These are phyloP conservation scores for Heliconius hewitsoni DNA, from an alignment of 1,140 invertebrate genomes.

Conservation along the genomic window DNA sequence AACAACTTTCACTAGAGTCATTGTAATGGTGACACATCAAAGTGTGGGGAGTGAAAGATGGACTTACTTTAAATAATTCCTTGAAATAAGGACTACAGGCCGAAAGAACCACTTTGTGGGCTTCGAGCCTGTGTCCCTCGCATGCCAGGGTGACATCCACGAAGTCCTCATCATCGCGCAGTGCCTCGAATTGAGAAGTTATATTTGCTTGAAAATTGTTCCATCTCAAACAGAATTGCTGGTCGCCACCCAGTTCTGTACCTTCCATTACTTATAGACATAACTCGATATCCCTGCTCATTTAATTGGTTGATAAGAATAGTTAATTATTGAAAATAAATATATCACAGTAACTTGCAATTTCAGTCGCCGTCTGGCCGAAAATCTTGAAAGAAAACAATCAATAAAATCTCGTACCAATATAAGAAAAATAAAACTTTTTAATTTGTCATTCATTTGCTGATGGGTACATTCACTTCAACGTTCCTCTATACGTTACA, in stretches of 20 bases:
- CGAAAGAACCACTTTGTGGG: slow-evolving; percentile 90
- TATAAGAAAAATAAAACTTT: slow-evolving; percentile 82
- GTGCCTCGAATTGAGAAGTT: slow-evolving; percentile 89
- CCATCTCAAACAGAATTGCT: slow-evolving; percentile 96
- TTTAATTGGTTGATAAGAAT: slow-evolving; percentile 81
- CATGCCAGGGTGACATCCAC: slow-evolving; percentile 92
- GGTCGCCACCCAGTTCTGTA: slow-evolving; percentile 84
- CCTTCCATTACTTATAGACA: slow-evolving; percentile 82
- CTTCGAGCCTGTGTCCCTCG: slow-evolving; percentile 88
- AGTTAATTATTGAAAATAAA: slow-evolving; percentile 81
- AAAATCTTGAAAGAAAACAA: slow-evolving; percentile 83
- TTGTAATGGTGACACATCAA: slow-evolving; percentile 82
- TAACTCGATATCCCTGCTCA: slow-evolving; percentile 81
- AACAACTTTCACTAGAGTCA: slow-evolving; percentile 82
- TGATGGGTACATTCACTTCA: slow-evolving; percentile 80
- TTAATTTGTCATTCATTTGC: slow-evolving; percentile 81
- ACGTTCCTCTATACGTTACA: slow-evolving; percentile 66
- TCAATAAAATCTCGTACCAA: slow-evolving; percentile 83
- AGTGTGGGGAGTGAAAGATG: slow-evolving; percentile 80
- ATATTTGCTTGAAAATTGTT: slow-evolving; percentile 96
- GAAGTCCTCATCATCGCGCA: slow-evolving; percentile 90
- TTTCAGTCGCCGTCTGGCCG: slow-evolving; percentile 81
- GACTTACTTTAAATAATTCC: slow-evolving; percentile 89
- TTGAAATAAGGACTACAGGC: slow-evolving; percentile 91
- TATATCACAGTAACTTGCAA: slow-evolving; percentile 82